Conservation (phyloP, 2,797 vertebrate genomes). For the Schizopygopsis pylzovi region DNA sequence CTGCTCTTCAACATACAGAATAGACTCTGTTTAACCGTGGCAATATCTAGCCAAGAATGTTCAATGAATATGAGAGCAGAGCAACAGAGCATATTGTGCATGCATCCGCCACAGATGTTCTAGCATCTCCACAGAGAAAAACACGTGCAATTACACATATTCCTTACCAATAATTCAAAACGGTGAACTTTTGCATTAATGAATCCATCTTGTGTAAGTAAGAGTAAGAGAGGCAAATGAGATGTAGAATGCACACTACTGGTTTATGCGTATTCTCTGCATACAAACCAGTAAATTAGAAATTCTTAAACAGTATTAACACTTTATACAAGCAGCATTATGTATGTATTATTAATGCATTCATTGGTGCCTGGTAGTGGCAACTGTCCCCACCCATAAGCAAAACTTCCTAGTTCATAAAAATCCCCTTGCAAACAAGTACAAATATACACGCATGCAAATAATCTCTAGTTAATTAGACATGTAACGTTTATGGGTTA, state of each 20-base stretch:
- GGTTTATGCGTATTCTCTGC: neutral
- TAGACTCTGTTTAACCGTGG: neutral
- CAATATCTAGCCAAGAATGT: neutral
- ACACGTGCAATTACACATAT: neutral
- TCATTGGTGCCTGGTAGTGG: slow-evolving; percentile 6
- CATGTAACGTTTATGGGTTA: neutral
- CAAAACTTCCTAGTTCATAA: slow-evolving; percentile 31
- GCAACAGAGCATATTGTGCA: neutral
- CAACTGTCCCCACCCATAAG: slow-evolving; percentile 32
- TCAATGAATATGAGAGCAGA: neutral
- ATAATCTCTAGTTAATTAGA: neutral
- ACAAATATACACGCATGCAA: neutral
- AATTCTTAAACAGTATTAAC: slow-evolving; percentile 5
- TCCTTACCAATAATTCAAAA: neutral
- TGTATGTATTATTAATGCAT: slow-evolving; percentile 20
- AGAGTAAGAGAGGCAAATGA: neutral
- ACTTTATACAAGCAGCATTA: neutral
- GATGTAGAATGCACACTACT: neutral
- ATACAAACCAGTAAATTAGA: neutral
- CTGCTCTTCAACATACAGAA: neutral
- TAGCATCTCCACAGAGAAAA: neutral
- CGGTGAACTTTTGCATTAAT: neutral
- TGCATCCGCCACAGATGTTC: neutral
- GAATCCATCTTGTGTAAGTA: neutral
- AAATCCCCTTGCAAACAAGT: neutral